phyloP scores from a whole-genome alignment of 2,113 vertebrate species.

The Solea senegalensis region DNA sequence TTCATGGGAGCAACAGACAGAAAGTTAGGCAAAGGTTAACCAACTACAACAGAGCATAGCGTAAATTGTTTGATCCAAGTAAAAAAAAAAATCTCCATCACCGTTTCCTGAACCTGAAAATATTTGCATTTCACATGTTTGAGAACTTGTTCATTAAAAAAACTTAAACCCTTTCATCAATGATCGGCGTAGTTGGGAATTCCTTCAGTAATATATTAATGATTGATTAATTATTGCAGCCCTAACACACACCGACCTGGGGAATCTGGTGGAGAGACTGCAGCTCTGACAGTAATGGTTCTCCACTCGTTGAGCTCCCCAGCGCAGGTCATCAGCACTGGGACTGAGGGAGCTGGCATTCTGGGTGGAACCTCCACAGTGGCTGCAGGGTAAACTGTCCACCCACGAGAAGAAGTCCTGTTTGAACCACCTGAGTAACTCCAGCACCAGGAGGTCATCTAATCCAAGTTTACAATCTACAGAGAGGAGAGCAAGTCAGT shows the following conservation, averaged over 20 bases:
- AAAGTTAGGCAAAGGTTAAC: too few species aligned
- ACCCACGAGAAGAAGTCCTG: constrained; percentile 94
- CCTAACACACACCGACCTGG: constrained; percentile 81
- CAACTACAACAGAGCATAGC: too few species aligned
- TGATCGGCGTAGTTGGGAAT: too few species aligned
- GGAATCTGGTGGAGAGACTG: constrained; percentile 88
- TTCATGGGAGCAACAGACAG: too few species aligned
- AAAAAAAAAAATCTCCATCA: too few species aligned
- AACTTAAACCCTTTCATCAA: too few species aligned
- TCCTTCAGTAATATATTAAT: too few species aligned
- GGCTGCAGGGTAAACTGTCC: constrained; percentile 85
- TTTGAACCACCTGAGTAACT: constrained; percentile 96
- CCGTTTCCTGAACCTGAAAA: too few species aligned
- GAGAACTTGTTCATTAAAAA: too few species aligned
- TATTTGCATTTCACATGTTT: too few species aligned
- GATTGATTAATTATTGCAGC: too few species aligned
- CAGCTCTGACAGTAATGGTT: constrained; percentile 91
- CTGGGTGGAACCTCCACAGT: constrained; percentile 86
- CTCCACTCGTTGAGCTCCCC: constrained; percentile 89
- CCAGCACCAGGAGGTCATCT: constrained; percentile 91
- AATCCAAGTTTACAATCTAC: constrained; percentile 83
- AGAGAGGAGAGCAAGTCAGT: constrained; percentile 1
- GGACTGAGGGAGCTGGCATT: constrained; percentile 79
- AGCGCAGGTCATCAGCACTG: constrained; percentile 85
- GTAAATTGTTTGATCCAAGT: too few species aligned